A percentile compares a stretch with the other conserved stretches of the same genome.
Evolutionary conservation across 2,797 vertebrate genomes (phyloP).

Genomic region (Eutrigla gurnardus): DNA sequence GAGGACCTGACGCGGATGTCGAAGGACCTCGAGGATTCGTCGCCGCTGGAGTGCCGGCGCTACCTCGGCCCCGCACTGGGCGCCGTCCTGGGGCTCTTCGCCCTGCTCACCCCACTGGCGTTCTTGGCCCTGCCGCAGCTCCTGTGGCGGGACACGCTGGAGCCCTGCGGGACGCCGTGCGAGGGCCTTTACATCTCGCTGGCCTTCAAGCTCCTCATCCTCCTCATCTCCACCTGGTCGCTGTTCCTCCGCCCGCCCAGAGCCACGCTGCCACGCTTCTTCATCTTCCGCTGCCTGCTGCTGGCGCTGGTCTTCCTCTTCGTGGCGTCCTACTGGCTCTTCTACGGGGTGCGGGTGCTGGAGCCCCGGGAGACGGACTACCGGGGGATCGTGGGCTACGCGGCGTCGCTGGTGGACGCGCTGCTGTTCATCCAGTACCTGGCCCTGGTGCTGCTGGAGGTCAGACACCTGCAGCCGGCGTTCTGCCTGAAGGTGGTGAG

Average conservation of each 20-base stretch:
- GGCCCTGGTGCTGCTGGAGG: slow-evolving; percentile 90
- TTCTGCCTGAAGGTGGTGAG: slow-evolving; percentile 93
- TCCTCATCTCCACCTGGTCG: slow-evolving; percentile 92
- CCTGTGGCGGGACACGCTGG: slow-evolving; percentile 89
- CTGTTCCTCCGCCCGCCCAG: slow-evolving; percentile 90
- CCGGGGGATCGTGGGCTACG: slow-evolving; percentile 91
- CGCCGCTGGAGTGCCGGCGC: slow-evolving; percentile 86
- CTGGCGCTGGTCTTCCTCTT: slow-evolving; percentile 92
- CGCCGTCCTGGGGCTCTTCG: slow-evolving; percentile 85
- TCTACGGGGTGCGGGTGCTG: slow-evolving; percentile 90
- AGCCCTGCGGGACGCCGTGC: slow-evolving; percentile 90
- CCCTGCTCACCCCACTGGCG: slow-evolving; percentile 89
- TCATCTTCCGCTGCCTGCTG: slow-evolving; percentile 88
- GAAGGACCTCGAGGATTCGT: slow-evolving; percentile 91
- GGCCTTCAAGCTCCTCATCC: slow-evolving; percentile 93
- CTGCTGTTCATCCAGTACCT: slow-evolving; percentile 93
- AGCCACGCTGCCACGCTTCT: slow-evolving; percentile 88
- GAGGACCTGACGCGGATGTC: slow-evolving; percentile 90
- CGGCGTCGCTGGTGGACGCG: slow-evolving; percentile 90
- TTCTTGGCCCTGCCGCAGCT: slow-evolving; percentile 92
- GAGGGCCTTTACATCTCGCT: slow-evolving; percentile 94
- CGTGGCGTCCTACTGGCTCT: slow-evolving; percentile 93
- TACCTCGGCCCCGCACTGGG: slow-evolving; percentile 84
- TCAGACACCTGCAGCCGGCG: slow-evolving; percentile 89
- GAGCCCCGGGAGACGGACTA: slow-evolving; percentile 89